These are phyloP conservation scores for Formica exsecta DNA, from an alignment of 1,140 invertebrate species.

Conservation along the genomic window DNA sequence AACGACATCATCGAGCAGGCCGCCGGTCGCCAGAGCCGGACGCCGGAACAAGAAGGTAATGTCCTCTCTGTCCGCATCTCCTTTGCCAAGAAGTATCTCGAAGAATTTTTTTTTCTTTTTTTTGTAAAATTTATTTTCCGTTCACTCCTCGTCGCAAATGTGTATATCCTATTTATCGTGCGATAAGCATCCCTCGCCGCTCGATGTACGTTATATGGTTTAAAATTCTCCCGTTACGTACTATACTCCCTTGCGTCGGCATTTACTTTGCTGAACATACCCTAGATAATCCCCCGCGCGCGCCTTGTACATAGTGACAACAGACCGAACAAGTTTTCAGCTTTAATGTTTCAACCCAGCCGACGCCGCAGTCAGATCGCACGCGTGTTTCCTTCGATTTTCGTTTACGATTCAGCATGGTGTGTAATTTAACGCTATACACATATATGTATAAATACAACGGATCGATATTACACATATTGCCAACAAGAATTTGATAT, in stretches of 20 bases:
- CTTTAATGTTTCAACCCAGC: slow-evolving; percentile 36
- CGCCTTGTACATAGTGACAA: slow-evolving; percentile 66
- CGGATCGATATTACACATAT: background rate
- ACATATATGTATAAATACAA: background rate
- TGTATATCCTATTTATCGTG: slow-evolving; percentile 62
- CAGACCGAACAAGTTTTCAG: slow-evolving; percentile 56
- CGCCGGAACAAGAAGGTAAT: slow-evolving; percentile 95
- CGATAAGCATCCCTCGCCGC: slow-evolving; percentile 50
- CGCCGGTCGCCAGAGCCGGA: slow-evolving; percentile 93
- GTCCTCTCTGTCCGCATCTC: slow-evolving; percentile 30
- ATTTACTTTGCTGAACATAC: slow-evolving; percentile 60
- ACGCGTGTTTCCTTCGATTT: slow-evolving; percentile 23
- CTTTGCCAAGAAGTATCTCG: slow-evolving; percentile 6
- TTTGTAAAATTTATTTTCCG: background rate
- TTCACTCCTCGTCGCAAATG: slow-evolving; percentile 46
- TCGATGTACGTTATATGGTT: slow-evolving; percentile 52
- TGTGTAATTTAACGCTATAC: slow-evolving; percentile 39
- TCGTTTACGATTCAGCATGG: slow-evolving; percentile 52
- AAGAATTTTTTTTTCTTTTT: slow-evolving; percentile 51
- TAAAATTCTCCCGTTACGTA: slow-evolving; percentile 23
- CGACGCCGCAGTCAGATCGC: slow-evolving; percentile 8
- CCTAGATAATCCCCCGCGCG: slow-evolving; percentile 43
- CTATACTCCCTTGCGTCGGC: slow-evolving; percentile 12
- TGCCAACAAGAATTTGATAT: background rate
- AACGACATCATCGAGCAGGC: slow-evolving; percentile 99